phyloP scores from a whole-genome alignment of 2,888 invertebrate species.

The Gymnocheta viridis region DNA sequence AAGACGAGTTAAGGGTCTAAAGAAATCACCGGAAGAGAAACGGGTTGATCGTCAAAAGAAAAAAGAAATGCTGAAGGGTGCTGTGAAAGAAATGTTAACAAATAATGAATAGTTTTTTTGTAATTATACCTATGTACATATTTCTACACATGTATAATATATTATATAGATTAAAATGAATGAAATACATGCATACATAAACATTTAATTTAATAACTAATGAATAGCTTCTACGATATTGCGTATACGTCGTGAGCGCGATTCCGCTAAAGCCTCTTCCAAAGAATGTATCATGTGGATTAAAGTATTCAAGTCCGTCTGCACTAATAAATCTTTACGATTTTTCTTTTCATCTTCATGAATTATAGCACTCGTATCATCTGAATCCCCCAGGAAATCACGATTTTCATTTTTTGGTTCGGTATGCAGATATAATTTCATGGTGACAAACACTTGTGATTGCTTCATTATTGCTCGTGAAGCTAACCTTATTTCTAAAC shows the following conservation, averaged over 20 bases:
- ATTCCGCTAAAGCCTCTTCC: constrained; percentile 85
- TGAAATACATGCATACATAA: neutral
- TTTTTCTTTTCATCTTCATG: constrained; percentile 78
- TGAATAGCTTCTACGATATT: constrained; percentile 80
- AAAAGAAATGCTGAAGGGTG: constrained; percentile 79
- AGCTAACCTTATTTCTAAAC: constrained; percentile 86
- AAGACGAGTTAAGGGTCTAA: constrained; percentile 94
- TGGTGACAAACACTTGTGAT: constrained; percentile 84
- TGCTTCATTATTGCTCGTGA: constrained; percentile 85
- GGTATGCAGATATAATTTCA: constrained; percentile 84
- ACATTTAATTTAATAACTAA: constrained; percentile 49
- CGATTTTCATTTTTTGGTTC: constrained; percentile 81
- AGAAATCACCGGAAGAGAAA: constrained; percentile 87
- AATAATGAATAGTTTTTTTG: constrained; percentile 63
- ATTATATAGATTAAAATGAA: constrained; percentile 3
- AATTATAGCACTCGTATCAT: constrained; percentile 71
- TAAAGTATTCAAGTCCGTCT: constrained; percentile 85
- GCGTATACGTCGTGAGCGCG: constrained; percentile 83
- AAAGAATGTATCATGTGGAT: constrained; percentile 85
- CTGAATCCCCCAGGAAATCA: constrained; percentile 74
- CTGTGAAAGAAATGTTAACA: constrained; percentile 73
- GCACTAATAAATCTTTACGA: constrained; percentile 82
- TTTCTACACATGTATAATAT: constrained; percentile 30
- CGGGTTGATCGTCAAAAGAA: constrained; percentile 85
- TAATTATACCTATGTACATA: constrained; percentile 17